Conservation (phyloP, 2,888 invertebrate species). For the Pammene aurita region DNA sequence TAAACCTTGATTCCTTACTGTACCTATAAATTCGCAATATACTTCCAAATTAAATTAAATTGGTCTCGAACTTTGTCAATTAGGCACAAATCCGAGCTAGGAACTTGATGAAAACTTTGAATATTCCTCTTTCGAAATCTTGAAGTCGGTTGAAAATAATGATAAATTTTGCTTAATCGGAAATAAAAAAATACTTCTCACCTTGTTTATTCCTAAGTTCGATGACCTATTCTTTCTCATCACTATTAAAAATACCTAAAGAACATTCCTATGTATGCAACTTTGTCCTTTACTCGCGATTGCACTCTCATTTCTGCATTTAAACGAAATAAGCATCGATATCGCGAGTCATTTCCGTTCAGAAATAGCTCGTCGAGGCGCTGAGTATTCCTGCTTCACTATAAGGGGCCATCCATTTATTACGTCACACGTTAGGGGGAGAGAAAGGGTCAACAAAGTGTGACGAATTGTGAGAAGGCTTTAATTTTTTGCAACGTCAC, state of each 20-base stretch:
- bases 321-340: conserved; percentile 21
- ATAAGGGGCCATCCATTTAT: no score
- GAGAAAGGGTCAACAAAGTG: no score
- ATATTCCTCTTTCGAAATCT: no score
- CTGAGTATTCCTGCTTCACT: not conserved
- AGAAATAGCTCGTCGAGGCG: conserved; percentile 19
- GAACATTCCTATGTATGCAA: not conserved
- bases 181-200: no score
- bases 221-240: not conserved
- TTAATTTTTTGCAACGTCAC: no score
- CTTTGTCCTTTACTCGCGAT: not conserved
- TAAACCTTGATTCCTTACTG: not conserved
- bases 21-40: not conserved
- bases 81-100: not conserved
- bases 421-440: no score
- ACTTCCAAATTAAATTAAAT: conserved; percentile 10
- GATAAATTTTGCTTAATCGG: no score
- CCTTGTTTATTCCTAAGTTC: no score
- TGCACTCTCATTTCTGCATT: conserved; percentile 19
- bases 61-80: conserved; percentile 6
- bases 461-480: no score
- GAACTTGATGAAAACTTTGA: not conserved
- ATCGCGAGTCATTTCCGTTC: conserved; percentile 31
- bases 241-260: not conserved
- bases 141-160: no score